phyloP scores from a whole-genome alignment of 2,888 invertebrate genomes.

The Cheiracanthium punctorium region DNA sequence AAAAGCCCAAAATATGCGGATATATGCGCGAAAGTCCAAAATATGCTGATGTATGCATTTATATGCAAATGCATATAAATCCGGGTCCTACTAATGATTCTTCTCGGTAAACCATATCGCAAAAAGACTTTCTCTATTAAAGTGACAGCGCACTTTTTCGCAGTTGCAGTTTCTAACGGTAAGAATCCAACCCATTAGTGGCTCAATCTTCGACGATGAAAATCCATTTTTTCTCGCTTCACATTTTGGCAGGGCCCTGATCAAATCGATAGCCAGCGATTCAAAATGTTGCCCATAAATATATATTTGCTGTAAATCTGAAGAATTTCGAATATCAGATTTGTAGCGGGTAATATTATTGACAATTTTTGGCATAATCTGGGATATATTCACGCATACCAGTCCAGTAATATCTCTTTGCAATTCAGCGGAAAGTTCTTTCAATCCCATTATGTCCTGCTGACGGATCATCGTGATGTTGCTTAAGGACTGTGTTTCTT shows the following conservation, averaged over 20 bases:
- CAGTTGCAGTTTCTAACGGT: too few relatives aligned
- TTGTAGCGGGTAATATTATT: background rate
- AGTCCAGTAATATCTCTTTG: background rate
- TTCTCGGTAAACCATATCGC: too few relatives aligned
- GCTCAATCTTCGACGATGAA: slow-evolving; percentile 2
- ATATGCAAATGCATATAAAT: too few relatives aligned
- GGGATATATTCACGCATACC: background rate
- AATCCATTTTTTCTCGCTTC: background rate
- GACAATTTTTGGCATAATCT: background rate
- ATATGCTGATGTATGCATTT: too few relatives aligned
- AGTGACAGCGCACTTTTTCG: too few relatives aligned
- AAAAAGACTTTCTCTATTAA: too few relatives aligned
- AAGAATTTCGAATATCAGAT: background rate
- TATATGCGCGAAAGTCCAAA: too few relatives aligned
- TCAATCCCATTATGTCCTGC: slow-evolving; percentile 52
- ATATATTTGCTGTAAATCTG: background rate
- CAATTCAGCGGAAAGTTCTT: slow-evolving; percentile 28
- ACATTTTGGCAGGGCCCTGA: background rate
- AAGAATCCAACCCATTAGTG: too few relatives aligned
- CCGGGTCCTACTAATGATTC: too few relatives aligned
- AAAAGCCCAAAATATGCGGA: too few relatives aligned
- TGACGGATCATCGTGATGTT: slow-evolving; percentile 64
- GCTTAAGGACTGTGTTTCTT: background rate
- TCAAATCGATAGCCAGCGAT: too few relatives aligned
- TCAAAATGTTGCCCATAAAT: too few relatives aligned